These are phyloP conservation scores for Terebella lapidaria DNA, from an alignment of 2,888 invertebrate genomes.

Conservation along the genomic window DNA sequence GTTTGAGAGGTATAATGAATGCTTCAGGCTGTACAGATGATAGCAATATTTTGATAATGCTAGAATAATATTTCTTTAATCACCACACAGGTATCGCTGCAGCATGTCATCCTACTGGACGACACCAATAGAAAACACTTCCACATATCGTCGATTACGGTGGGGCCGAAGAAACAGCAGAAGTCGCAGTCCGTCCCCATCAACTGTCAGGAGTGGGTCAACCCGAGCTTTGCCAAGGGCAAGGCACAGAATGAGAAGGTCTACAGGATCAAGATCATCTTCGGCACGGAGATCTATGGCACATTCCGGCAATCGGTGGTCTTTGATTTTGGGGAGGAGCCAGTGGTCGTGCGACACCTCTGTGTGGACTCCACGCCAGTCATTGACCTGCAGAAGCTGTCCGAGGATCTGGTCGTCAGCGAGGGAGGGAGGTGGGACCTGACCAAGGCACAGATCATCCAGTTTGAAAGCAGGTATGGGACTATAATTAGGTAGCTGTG, in stretches of 20 bases:
- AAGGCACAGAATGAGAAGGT: constrained; percentile 39
- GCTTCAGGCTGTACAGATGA: too few relatives aligned
- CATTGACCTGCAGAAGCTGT: constrained; percentile 57
- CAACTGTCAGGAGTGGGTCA: constrained; percentile 56
- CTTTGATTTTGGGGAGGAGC: constrained; percentile 65
- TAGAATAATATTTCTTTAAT: neutral
- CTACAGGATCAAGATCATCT: constrained; percentile 54
- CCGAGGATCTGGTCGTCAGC: constrained; percentile 38
- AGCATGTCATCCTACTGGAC: constrained; percentile 66
- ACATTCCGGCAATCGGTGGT: constrained; percentile 74
- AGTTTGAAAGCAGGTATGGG: constrained; percentile 43
- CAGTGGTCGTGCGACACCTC: constrained; percentile 57
- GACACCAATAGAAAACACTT: constrained; percentile 69
- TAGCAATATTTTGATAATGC: neutral
- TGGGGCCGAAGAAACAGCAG: constrained; percentile 47
- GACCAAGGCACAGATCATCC: constrained; percentile 58
- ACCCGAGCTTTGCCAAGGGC: constrained; percentile 39
- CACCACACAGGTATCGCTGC: constrained; percentile 54
- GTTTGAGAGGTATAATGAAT: too few relatives aligned
- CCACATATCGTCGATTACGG: constrained; percentile 58
- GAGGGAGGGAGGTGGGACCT: constrained; percentile 60
- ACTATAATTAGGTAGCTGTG: too few relatives aligned
- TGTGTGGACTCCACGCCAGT: constrained; percentile 73
- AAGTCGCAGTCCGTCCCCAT: constrained; percentile 42
- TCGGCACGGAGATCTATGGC: constrained; percentile 69